phyloP scores from a whole-genome alignment of 53 echinoderm and acorn worm genomes.

The Luidia sarsii region DNA sequence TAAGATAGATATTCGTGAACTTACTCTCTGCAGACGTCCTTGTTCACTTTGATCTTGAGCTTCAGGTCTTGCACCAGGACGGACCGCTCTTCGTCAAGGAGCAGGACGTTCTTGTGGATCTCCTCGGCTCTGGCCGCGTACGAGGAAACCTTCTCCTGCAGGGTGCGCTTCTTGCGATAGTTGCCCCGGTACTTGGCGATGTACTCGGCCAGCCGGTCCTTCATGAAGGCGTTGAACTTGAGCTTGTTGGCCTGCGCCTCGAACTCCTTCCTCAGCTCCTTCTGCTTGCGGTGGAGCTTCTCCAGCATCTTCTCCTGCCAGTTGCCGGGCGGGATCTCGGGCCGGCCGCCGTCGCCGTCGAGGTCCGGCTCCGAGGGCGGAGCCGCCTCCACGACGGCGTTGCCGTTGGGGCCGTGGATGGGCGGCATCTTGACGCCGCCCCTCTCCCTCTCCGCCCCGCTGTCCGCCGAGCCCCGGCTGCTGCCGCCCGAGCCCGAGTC shows the following conservation, averaged over 20 bases:
- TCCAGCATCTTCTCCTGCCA: constrained; percentile 51
- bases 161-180: constrained; percentile 10
- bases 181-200: constrained; percentile 19
- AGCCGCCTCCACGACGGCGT: too few species aligned
- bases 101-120: constrained; percentile 56
- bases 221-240: constrained; percentile 35
- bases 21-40: too few species aligned
- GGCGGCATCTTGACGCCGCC: too few species aligned
- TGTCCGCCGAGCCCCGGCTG: too few species aligned
- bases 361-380: neutral
- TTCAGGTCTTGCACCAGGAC: constrained; percentile 67
- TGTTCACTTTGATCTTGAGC: constrained; percentile 69
- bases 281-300: constrained; percentile 42
- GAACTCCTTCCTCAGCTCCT: too few species aligned
- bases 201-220: constrained; percentile 46
- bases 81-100: constrained; percentile 60
- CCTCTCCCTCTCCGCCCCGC: too few species aligned
- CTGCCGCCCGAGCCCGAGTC: too few species aligned
- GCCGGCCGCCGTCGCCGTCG: neutral
- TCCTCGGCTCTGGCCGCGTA: constrained; percentile 52
- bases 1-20: too few species aligned
- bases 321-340: neutral
- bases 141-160: constrained; percentile 45
- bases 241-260: too few species aligned
- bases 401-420: too few species aligned